These are phyloP conservation scores for Hesperia comma DNA, from an alignment of 2,888 invertebrate species.

Conservation along the genomic window DNA sequence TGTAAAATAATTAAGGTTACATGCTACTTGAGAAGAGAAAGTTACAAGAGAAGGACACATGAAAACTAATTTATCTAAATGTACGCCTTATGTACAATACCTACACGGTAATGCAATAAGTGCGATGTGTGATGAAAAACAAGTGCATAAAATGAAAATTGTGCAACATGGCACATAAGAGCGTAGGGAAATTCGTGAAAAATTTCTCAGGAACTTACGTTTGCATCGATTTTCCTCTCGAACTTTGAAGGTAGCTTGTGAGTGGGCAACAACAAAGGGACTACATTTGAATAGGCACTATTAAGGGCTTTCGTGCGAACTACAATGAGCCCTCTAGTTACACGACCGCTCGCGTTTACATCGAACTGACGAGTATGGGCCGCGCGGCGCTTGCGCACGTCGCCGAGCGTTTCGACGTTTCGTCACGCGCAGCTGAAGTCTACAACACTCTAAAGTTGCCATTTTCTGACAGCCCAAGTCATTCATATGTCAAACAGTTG, in stretches of 20 bases:
- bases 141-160: constrained; percentile 49
- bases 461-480: neutral
- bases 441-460: neutral
- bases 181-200: constrained; percentile 38
- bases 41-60: constrained; percentile 4
- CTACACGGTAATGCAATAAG: neutral
- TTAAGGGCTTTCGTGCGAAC: constrained; percentile 79
- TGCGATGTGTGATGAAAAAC: constrained; percentile 37
- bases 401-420: neutral
- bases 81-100: neutral
- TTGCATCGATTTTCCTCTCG: constrained; percentile 80
- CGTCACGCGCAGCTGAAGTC: constrained; percentile 3
- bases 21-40: constrained; percentile 22
- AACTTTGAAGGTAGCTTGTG: constrained; percentile 67
- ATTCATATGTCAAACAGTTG: neutral
- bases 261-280: constrained; percentile 70
- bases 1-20: constrained; percentile 11
- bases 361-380: constrained; percentile 68
- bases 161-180: constrained; percentile 56
- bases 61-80: neutral
- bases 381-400: constrained; percentile 5
- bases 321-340: constrained; percentile 79
- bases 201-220: constrained; percentile 62
- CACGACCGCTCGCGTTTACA: constrained; percentile 78
- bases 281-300: constrained; percentile 83